These are phyloP conservation scores for Potamarius usumacintae DNA, from an alignment of 2,113 vertebrate genomes.

Conservation along the genomic window DNA sequence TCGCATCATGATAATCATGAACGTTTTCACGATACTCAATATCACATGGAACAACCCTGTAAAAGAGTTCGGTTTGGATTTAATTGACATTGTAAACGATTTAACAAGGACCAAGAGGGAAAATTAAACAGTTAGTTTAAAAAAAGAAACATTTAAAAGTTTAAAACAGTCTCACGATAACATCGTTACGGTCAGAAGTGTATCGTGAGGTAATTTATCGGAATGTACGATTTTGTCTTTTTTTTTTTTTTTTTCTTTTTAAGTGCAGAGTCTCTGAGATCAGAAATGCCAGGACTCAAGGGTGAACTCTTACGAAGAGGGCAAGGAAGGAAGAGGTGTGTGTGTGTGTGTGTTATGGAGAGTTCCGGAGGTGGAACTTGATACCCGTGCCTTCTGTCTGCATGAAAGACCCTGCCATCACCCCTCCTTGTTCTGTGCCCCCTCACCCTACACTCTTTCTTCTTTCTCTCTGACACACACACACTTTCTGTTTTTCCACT, in stretches of 20 bases:
- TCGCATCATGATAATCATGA: not conserved
- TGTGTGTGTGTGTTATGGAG: constrained; percentile 10
- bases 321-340: constrained; percentile 27
- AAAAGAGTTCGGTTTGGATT: not conserved
- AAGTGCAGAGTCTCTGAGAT: not conserved
- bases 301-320: constrained; percentile 22
- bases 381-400: constrained; percentile 49
- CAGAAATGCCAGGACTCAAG: not conserved
- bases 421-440: constrained; percentile 22
- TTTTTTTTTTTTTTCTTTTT: no score
- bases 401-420: constrained; percentile 42
- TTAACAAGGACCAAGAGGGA: not conserved
- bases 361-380: constrained; percentile 49
- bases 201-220: not conserved
- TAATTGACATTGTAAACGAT: not conserved
- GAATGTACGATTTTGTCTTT: no score
- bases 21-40: not conserved
- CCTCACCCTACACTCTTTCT: constrained; percentile 8
- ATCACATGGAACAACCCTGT: not conserved
- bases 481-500: not conserved
- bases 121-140: not conserved
- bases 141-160: not conserved
- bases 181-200: not conserved
- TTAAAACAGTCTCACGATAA: not conserved
- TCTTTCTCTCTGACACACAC: not conserved